Base-by-base conservation (phyloP, 2,113 vertebrate genomes). In the Tetraodon nigroviridis region DNA sequence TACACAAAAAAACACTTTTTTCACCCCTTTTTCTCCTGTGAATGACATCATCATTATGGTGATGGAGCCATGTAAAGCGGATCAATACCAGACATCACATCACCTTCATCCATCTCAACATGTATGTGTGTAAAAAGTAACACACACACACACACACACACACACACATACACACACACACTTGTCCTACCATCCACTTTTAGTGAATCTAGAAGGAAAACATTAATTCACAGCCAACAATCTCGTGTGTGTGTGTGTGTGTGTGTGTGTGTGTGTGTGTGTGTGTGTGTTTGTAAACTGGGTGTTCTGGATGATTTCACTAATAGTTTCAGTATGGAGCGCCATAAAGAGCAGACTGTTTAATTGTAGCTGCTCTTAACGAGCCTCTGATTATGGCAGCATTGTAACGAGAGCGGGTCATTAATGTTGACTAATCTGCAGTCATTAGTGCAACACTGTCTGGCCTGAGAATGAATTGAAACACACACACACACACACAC, bases 41-140 rank as follows among this genome's bases (percentile, higher is more conserved):
- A 73, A 72, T 76, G 73, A 80, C 75, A 51, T 84, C 78, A 85
- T 69, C 64, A 8, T 75, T 58, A 74, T 69, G 47, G 69, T 82
- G 80, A 82, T 81, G 81, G 84, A 84, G 82, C 81, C 79, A 69
- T 75, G 84, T 74, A 76, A 76, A 80, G 67, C 32, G 16, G 86
- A 88, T 86, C 86, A 79, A 88, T 88, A 85, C 72, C 77, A 86
- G 82, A 85, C 85, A 86, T 83, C 78, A 82, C 84, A 78, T 83
- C 82, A 84, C 76, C 76, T 75, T 70, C 48, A 61, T 74, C 58
- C 56, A 71, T 73, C 69, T 67, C 71, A 68, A 71, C 73, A 72
- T 78, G 67, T 60, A 76, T 70, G 71, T 63, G 50, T 24, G 20
- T n/a, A 22, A 7, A 12, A 64, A 61, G 40, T 24, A 54, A 50